Base-by-base conservation (phyloP, 2,113 vertebrate genomes). In the Callospermophilus lateralis region DNA sequence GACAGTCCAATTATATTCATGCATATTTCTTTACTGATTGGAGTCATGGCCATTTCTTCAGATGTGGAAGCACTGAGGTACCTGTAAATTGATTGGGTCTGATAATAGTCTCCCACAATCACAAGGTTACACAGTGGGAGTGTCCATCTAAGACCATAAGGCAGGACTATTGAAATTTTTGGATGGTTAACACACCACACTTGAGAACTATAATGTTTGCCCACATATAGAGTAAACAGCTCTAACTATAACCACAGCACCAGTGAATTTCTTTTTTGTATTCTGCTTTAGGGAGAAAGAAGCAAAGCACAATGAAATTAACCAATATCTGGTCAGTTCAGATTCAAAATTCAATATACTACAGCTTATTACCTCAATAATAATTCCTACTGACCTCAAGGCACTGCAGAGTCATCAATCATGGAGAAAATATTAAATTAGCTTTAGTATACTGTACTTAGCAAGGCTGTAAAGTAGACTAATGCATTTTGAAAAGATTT, bases 361-460 rank as follows among this genome's bases (percentile, higher is more conserved):
- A 78, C 58, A 73, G 89, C 89, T 94, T 97, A 87, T 95, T 96
- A 95, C 79, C 92, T 93, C 79, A 84, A 37, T 30, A 94, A 90
- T 92, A 96, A 94, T 96, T 94, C 70, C 72, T 80, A 70, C 65
- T 42, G 78, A 94, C 89, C 85, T 68, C 74, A 78, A 67, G 32
- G 39, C 83, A 91, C 67, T 84, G 45, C 63, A 84, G 22, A 95
- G 68, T 78, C 92, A 97, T 97, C 91, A 89, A 92, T 98, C 97
- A 96, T 80, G 89, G 74, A 86, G 86, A 63, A 98, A 94, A 91
- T 97, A 96, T 96, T 93, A 93, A 94, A 95, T 96, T 95, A 96
- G 37, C 65, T 89, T 78, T 61, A 93, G 39, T 79, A 96, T 83
- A 95, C 89, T 87, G 32, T 78, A 80, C 78, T 97, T 98, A 97